Percentiles rank a stretch among this genome's conserved stretches.
phyloP scores from a whole-genome alignment of 2,888 invertebrate species.

The Liopterus haemorrhoidalis region DNA sequence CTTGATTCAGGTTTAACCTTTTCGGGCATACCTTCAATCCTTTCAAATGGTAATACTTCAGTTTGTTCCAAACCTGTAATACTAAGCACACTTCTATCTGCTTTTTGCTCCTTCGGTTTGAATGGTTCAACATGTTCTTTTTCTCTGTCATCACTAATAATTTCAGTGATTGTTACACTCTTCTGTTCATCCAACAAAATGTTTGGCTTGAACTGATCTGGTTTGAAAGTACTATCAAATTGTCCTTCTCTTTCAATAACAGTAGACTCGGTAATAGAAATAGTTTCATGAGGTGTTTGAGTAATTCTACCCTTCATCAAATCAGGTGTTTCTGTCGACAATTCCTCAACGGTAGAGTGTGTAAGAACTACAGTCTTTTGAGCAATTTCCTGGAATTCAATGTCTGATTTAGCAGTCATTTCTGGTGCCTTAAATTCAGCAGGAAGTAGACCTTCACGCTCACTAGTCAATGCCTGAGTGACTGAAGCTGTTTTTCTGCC shows the following conservation, averaged over 20 bases:
- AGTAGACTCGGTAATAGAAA: constrained; percentile 43
- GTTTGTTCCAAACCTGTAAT: constrained; percentile 34
- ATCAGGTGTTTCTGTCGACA: constrained; percentile 31
- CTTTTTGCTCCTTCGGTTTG: constrained; percentile 30
- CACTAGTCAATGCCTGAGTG: constrained; percentile 22
- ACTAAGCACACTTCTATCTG: constrained; percentile 28
- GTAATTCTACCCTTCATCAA: constrained; percentile 37
- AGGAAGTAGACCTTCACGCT: constrained; percentile 41
- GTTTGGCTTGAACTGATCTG: constrained; percentile 37
- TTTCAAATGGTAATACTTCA: constrained; percentile 32
- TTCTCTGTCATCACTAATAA: constrained; percentile 43
- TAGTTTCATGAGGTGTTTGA: constrained; percentile 39
- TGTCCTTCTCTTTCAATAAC: constrained; percentile 42
- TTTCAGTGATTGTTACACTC: constrained; percentile 40
- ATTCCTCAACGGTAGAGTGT: constrained; percentile 30
- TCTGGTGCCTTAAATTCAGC: constrained; percentile 43
- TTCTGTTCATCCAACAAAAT: constrained; percentile 27
- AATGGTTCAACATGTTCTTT: constrained; percentile 30
- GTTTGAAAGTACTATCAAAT: constrained; percentile 35
- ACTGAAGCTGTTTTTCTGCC: constrained; percentile 20
- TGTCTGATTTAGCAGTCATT: constrained; percentile 44
- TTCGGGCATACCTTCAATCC: constrained; percentile 36
- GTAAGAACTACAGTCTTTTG: constrained; percentile 43
- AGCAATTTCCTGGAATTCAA: constrained; percentile 39
- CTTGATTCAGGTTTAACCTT: constrained; percentile 35